These are phyloP conservation scores for Ptychoptera contaminata DNA, from an alignment of 2,888 invertebrate species.

Conservation along the genomic window DNA sequence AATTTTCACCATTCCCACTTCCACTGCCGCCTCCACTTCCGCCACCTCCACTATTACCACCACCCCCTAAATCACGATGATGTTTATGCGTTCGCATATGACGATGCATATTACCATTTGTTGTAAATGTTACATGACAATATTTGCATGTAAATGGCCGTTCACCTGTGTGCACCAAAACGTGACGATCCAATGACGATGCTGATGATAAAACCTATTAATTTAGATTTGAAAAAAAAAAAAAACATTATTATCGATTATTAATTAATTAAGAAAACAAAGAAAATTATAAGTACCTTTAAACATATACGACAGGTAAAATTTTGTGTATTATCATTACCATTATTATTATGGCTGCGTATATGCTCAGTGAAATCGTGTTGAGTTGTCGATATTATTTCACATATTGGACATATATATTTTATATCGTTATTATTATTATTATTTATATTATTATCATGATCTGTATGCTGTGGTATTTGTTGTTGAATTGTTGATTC, in stretches of 20 bases:
- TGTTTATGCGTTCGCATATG: constrained; percentile 59
- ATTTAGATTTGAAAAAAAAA: neutral
- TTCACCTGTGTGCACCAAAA: constrained; percentile 65
- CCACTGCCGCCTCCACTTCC: constrained; percentile 4
- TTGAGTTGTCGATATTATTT: constrained; percentile 40
- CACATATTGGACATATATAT: constrained; percentile 50
- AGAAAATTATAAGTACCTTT: constrained; percentile 21
- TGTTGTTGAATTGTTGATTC: constrained; percentile 1
- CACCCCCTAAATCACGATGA: constrained; percentile 23
- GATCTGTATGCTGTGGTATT: constrained; percentile 9
- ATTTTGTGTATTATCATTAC: constrained; percentile 29
- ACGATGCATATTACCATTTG: constrained; percentile 74
- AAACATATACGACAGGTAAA: constrained; percentile 32
- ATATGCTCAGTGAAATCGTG: constrained; percentile 56
- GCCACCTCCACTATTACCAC: constrained; percentile 16
- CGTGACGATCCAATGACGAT: constrained; percentile 64
- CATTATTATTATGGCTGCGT: constrained; percentile 43
- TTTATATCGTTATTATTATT: constrained; percentile 19
- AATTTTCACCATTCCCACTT: constrained; percentile 30
- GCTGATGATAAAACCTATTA: constrained; percentile 53
- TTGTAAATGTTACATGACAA: constrained; percentile 67
- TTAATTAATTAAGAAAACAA: neutral
- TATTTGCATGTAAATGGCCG: constrained; percentile 64
- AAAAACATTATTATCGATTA: neutral
- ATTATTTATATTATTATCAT: constrained; percentile 10